A percentile compares a stretch with the other conserved stretches of the same genome.
phyloP scores from a whole-genome alignment of 1,140 invertebrate genomes.

The Homarus americanus region DNA sequence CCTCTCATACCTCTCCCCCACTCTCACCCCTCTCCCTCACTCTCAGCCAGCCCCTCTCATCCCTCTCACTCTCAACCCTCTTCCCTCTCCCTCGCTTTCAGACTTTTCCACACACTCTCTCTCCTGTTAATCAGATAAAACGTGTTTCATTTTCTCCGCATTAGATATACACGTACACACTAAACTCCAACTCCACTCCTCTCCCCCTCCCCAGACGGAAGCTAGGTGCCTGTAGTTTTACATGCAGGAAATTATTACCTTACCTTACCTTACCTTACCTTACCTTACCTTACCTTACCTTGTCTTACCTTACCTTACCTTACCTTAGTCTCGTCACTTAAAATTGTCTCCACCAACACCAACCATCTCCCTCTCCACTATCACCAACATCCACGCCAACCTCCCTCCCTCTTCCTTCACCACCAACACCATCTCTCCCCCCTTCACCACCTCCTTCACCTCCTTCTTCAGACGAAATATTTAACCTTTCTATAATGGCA shows the following conservation, averaged over 20 bases:
- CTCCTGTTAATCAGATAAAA: too few species aligned
- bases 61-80: background rate
- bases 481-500: too few species aligned
- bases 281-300: too few species aligned
- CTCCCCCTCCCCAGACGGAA: background rate
- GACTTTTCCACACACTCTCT: too few species aligned
- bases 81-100: background rate
- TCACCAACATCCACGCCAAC: background rate
- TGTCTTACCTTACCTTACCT: too few species aligned
- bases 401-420: background rate
- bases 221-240: too few species aligned
- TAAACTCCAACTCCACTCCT: too few species aligned
- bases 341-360: background rate
- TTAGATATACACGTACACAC: too few species aligned
- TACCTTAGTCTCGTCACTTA: background rate
- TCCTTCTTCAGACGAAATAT: background rate
- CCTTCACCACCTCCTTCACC: background rate
- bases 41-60: too few species aligned
- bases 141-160: too few species aligned
- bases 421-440: background rate
- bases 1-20: constrained; percentile 4
- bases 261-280: too few species aligned
- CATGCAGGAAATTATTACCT: too few species aligned
- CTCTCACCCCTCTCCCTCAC: background rate
- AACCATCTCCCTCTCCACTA: background rate